Evolutionary conservation across 2,888 invertebrate species (phyloP).

Genomic region (Pinctada fucata): DNA sequence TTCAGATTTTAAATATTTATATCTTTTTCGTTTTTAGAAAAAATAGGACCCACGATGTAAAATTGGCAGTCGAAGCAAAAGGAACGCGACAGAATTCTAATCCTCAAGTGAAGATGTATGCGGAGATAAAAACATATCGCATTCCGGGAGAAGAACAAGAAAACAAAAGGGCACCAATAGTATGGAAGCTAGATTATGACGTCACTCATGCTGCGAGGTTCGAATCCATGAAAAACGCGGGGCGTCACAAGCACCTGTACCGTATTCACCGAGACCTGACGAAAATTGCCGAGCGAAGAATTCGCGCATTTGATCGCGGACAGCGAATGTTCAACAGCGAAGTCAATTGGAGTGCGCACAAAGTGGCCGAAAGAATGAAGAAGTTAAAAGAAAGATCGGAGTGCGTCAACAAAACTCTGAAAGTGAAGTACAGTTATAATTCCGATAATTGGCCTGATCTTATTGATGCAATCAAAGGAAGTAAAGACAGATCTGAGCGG

Average conservation of each 20-base stretch:
- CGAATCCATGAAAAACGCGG: conserved; percentile 38
- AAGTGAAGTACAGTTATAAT: conserved; percentile 31
- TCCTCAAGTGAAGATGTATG: background rate
- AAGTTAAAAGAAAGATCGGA: conserved; percentile 18
- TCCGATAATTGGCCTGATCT: conserved; percentile 16
- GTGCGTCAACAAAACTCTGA: conserved; percentile 21
- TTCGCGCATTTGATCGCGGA: conserved; percentile 31
- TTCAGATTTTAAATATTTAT: no score
- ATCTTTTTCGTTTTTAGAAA: no score
- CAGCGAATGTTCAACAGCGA: conserved; percentile 27
- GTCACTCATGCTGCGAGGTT: conserved; percentile 34
- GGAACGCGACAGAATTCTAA: no score
- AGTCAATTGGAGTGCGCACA: conserved; percentile 22
- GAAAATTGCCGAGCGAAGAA: conserved; percentile 27
- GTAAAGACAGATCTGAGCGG: no score
- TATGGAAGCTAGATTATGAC: conserved; percentile 34
- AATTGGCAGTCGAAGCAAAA: no score
- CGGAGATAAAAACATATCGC: background rate
- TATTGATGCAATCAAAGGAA: no score
- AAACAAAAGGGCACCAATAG: background rate
- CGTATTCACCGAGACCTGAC: conserved; percentile 29
- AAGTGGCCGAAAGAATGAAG: conserved; percentile 24
- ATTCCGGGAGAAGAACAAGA: conserved; percentile 22
- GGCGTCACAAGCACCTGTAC: conserved; percentile 28
- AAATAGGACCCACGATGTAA: no score